Percentiles rank a stretch among this genome's conserved stretches.
phyloP scores from a whole-genome alignment of 2,797 vertebrate species.

The Gymnopithys bicolor region DNA sequence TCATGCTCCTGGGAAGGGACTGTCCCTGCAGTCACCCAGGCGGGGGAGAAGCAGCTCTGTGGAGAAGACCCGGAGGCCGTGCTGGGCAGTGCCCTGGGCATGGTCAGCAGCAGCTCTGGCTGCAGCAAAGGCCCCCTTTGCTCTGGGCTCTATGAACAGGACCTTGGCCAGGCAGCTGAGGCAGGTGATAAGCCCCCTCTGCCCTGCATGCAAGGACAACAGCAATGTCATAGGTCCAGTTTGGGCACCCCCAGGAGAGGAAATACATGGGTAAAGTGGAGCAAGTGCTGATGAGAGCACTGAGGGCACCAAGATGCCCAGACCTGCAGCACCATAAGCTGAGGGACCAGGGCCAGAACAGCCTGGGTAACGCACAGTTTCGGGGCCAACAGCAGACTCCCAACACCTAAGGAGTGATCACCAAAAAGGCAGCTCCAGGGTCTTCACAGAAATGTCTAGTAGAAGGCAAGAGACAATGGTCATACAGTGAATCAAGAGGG shows the following conservation, averaged over 20 bases:
- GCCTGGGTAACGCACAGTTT: neutral
- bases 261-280: neutral
- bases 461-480: too few relatives aligned
- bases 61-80: too few relatives aligned
- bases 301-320: neutral
- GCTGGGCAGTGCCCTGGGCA: neutral
- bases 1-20: too few relatives aligned
- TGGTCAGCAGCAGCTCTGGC: too few relatives aligned
- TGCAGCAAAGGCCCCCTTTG: too few relatives aligned
- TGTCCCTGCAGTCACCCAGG: neutral
- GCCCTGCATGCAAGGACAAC: neutral
- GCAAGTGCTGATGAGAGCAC: neutral
- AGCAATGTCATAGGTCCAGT: neutral
- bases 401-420: neutral
- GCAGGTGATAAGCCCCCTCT: neutral
- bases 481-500: rapidly evolving
- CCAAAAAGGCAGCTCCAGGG: rapidly evolving
- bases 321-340: neutral
- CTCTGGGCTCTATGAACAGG: too few relatives aligned
- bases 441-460: neutral
- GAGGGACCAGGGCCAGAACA: neutral
- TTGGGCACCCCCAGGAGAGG: neutral
- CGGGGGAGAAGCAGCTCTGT: too few relatives aligned
- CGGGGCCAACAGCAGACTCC: neutral
- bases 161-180: neutral